Percentiles rank a stretch among this genome's conserved stretches.
Conservation (phyloP, 2,113 vertebrate species). For the Hippopotamus amphibius region DNA sequence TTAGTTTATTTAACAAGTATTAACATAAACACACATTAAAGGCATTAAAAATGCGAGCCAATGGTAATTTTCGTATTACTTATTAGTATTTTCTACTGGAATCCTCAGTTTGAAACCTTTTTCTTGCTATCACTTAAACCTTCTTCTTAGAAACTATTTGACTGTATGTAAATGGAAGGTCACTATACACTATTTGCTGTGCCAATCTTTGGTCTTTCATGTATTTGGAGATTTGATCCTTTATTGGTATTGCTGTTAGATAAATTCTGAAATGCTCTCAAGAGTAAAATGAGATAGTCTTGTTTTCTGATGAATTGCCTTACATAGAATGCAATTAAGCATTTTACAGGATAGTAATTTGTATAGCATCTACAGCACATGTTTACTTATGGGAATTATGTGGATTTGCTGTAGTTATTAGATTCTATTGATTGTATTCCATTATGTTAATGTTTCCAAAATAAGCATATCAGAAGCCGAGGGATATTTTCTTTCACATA, state of each 20-base stretch:
- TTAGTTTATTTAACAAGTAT: background rate
- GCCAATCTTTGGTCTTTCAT: conserved; percentile 59
- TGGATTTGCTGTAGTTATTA: conserved; percentile 86
- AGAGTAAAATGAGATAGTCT: conserved; percentile 78
- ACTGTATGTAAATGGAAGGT: conserved; percentile 48
- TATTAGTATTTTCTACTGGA: background rate
- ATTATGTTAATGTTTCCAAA: conserved; percentile 85
- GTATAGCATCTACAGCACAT: conserved; percentile 78
- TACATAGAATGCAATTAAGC: conserved; percentile 78
- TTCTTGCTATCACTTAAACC: background rate
- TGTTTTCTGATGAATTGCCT: conserved; percentile 83
- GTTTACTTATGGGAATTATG: conserved; percentile 83
- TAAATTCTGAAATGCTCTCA: conserved; percentile 79
- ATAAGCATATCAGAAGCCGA: conserved; percentile 80
- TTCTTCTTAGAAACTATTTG: conserved; percentile 69
- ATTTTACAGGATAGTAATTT: conserved; percentile 84
- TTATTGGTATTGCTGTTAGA: conserved; percentile 52
- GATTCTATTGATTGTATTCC: conserved; percentile 83
- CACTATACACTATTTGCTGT: background rate
- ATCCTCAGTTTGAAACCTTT: background rate
- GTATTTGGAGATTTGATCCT: conserved; percentile 67
- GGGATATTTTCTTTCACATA: conserved; percentile 76
- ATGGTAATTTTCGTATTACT: background rate
- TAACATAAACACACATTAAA: background rate
- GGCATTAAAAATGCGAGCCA: background rate